Conservation (phyloP, 2,113 vertebrate species). For the Halcyon malimbica region DNA sequence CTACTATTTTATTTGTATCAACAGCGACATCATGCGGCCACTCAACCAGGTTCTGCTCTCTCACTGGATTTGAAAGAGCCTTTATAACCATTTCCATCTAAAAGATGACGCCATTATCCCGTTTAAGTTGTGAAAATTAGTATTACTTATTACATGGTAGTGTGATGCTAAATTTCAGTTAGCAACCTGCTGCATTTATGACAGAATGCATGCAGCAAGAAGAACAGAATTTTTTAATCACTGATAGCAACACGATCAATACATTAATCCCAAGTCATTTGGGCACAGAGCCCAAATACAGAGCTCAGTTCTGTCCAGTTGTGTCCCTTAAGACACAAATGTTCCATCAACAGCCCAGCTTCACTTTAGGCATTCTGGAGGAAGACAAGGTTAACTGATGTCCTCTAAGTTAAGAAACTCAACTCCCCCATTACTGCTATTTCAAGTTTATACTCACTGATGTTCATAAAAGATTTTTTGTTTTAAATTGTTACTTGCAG, state of each 20-base stretch:
- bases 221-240: neutral
- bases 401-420: neutral
- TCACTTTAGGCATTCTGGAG: neutral
- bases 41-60: neutral
- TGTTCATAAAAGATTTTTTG: neutral
- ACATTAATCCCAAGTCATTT: neutral
- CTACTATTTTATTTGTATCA: neutral
- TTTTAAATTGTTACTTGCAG: neutral
- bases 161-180: neutral
- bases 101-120: neutral
- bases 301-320: neutral
- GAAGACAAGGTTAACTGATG: neutral
- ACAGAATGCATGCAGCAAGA: neutral
- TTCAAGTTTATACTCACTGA: neutral
- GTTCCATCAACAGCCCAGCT: neutral
- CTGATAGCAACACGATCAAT: neutral
- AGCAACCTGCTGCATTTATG: neutral
- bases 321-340: neutral
- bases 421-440: neutral
- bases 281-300: neutral
- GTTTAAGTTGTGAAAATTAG: neutral
- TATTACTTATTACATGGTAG: neutral
- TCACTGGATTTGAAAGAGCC: neutral
- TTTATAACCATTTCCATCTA: neutral
- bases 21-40: constrained; percentile 30